Conservation (phyloP, 2,888 invertebrate species). For the Chymomyza procnemis region DNA sequence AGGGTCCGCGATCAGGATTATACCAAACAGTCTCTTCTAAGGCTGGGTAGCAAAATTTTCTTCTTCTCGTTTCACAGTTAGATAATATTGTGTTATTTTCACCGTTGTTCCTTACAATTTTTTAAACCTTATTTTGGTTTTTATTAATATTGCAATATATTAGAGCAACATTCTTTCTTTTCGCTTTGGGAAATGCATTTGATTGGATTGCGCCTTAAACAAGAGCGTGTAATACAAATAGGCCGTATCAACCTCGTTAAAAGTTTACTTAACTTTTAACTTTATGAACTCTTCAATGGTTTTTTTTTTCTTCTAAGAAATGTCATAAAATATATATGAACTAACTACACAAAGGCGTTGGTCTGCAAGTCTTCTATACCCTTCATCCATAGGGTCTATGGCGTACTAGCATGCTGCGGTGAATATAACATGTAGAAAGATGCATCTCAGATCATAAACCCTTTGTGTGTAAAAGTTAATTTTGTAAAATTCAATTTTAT, state of each 20-base stretch:
- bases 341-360: constrained; percentile 68
- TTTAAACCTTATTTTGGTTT: no score
- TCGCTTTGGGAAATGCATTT: no score
- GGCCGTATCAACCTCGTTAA: background rate
- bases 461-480: background rate
- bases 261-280: background rate
- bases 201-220: background rate
- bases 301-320: constrained; percentile 76
- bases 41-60: no score
- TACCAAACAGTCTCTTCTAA: no score
- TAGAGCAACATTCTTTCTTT: background rate
- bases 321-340: constrained; percentile 75
- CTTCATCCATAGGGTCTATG: background rate
- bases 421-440: background rate
- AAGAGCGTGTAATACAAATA: background rate
- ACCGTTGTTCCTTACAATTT: no score
- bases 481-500: no score
- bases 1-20: no score
- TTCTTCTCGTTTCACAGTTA: no score
- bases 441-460: background rate
- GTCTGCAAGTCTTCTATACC: background rate
- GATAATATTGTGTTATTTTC: no score
- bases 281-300: constrained; percentile 35
- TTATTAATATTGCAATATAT: background rate
- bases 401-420: background rate